Conservation (phyloP, 2,888 invertebrate species). For the Willowsia nigromaculata region DNA sequence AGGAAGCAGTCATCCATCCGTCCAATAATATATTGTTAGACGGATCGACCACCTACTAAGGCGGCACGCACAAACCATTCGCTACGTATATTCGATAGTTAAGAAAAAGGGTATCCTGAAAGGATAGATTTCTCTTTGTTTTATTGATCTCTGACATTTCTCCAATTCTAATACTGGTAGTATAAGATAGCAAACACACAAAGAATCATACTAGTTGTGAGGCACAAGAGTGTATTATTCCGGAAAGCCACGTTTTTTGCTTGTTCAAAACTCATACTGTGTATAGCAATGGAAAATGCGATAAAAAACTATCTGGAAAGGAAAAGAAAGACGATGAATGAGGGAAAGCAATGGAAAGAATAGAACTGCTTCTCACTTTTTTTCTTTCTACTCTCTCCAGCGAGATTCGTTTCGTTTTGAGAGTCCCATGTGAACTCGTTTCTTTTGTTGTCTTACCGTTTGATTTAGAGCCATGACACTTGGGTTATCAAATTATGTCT, state of each 20-base stretch:
- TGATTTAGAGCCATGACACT: slow-evolving; percentile 66
- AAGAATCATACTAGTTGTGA: too few species aligned
- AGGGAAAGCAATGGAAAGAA: slow-evolving; percentile 16
- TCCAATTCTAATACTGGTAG: neutral
- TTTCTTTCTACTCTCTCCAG: neutral
- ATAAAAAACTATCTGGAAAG: neutral
- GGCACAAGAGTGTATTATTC: too few species aligned
- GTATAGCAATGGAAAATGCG: neutral
- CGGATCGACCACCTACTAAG: neutral
- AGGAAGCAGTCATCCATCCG: neutral
- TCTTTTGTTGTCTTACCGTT: slow-evolving; percentile 64
- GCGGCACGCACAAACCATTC: neutral
- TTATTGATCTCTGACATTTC: slow-evolving; percentile 58
- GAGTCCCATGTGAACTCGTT: slow-evolving; percentile 55
- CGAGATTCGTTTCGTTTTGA: slow-evolving; percentile 33
- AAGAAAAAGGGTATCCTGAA: neutral
- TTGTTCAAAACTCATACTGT: neutral
- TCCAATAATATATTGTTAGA: neutral
- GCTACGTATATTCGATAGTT: neutral
- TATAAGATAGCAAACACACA: neutral
- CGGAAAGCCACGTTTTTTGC: neutral
- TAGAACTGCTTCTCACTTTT: neutral
- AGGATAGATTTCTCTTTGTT: slow-evolving; percentile 30
- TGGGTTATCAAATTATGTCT: slow-evolving; percentile 67
- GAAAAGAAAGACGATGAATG: neutral